Conservation (phyloP, 2,113 vertebrate species). For the Oncorhynchus kisutch region DNA sequence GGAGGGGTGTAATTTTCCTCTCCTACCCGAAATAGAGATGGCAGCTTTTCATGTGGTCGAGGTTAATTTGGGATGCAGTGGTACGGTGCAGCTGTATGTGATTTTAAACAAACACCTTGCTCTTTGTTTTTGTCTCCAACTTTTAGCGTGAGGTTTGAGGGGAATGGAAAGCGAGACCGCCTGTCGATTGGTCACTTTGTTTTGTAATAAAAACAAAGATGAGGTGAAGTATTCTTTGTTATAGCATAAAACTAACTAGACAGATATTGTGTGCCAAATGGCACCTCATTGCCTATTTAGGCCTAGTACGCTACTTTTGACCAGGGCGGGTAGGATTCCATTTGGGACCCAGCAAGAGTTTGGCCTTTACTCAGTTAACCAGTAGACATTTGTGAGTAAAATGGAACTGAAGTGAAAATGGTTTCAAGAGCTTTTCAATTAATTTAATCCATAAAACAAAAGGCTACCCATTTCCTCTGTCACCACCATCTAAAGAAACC, state of each 20-base stretch:
- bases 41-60: slow-evolving; percentile 66
- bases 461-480: slow-evolving; percentile 21
- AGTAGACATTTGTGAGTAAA: neutral
- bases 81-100: slow-evolving; percentile 60
- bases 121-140: slow-evolving; percentile 45
- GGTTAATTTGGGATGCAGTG: slow-evolving; percentile 65
- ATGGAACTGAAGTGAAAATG: neutral
- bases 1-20: slow-evolving; percentile 73
- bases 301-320: too few species aligned
- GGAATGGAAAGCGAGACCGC: neutral
- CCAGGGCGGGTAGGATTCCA: too few species aligned
- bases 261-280: too few species aligned
- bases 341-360: neutral
- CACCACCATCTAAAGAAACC: neutral
- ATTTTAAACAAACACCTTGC: slow-evolving; percentile 54
- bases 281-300: too few species aligned
- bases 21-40: slow-evolving; percentile 67
- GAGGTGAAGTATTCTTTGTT: neutral
- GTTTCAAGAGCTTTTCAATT: neutral
- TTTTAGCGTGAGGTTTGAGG: neutral
- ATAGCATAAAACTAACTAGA: too few species aligned
- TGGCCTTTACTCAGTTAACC: neutral
- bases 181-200: neutral
- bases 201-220: neutral
- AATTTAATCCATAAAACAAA: neutral